Evolutionary conservation across 2,797 vertebrate species (phyloP).

Genomic region (Enteromius treurensis): DNA sequence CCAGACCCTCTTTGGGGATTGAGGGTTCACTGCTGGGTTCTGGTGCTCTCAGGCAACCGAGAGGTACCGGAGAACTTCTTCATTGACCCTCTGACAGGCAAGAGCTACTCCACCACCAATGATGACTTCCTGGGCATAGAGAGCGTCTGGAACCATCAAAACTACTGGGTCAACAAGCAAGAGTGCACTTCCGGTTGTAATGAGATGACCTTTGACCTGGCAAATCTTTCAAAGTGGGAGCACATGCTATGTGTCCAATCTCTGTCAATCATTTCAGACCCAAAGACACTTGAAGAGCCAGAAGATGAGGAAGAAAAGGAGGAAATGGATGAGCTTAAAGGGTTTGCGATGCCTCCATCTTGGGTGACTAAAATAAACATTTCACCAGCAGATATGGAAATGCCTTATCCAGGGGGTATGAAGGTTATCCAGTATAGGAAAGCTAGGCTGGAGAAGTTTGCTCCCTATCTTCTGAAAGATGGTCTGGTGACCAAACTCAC

Average conservation of each 20-base stretch:
- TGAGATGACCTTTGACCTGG: constrained; percentile 84
- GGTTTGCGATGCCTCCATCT: constrained; percentile 83
- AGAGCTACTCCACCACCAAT: constrained; percentile 72
- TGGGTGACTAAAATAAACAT: constrained; percentile 84
- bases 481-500: constrained; percentile 83
- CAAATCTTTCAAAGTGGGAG: constrained; percentile 84
- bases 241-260: constrained; percentile 74
- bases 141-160: constrained; percentile 90
- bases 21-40: constrained; percentile 89
- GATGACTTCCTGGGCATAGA: constrained; percentile 88
- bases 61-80: constrained; percentile 87
- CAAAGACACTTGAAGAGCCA: constrained; percentile 49
- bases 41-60: constrained; percentile 84
- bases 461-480: constrained; percentile 72
- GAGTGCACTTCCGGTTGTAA: constrained; percentile 83
- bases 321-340: constrained; percentile 62
- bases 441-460: constrained; percentile 84
- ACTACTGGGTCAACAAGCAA: constrained; percentile 95
- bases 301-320: constrained; percentile 66
- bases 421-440: constrained; percentile 81
- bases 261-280: constrained; percentile 61
- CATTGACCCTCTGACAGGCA: constrained; percentile 86
- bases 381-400: constrained; percentile 82
- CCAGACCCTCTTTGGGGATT: constrained; percentile 79
- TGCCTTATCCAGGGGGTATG: constrained; percentile 74